Conservation (phyloP, 2,888 invertebrate genomes). For the Acronicta alni region DNA sequence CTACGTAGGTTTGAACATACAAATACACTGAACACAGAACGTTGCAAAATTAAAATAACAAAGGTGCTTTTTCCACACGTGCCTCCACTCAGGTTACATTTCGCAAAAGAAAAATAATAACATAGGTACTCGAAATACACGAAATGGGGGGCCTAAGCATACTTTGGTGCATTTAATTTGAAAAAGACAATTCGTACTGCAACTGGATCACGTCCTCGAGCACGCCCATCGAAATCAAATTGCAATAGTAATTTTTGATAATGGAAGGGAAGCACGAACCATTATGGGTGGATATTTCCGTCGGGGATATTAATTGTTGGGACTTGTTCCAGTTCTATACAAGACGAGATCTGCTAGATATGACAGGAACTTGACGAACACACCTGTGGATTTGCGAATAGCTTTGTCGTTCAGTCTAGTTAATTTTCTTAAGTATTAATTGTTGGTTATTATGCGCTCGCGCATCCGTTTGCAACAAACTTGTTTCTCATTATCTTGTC, state of each 20-base stretch:
- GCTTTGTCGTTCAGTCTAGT: conserved; percentile 70
- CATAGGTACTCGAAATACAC: conserved; percentile 65
- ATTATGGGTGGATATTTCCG: conserved; percentile 86
- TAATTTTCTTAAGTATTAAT: conserved; percentile 79
- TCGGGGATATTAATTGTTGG: conserved; percentile 76
- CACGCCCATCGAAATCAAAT: conserved; percentile 80
- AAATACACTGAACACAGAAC: conserved; percentile 58
- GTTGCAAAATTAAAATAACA: conserved; percentile 78
- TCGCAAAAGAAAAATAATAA: conserved; percentile 79
- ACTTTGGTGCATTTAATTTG: conserved; percentile 79
- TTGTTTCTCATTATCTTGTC: conserved; percentile 78
- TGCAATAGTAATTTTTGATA: conserved; percentile 86
- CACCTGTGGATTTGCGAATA: conserved; percentile 80
- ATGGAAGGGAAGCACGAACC: conserved; percentile 77
- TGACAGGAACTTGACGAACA: conserved; percentile 57
- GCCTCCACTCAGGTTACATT: conserved; percentile 80
- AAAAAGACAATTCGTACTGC: conserved; percentile 80
- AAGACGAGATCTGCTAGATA: conserved; percentile 75
- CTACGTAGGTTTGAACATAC: conserved; percentile 35
- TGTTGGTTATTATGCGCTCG: conserved; percentile 74
- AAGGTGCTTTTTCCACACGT: conserved; percentile 78
- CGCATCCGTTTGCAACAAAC: conserved; percentile 78
- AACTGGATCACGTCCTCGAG: conserved; percentile 75
- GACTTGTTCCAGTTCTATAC: conserved; percentile 68
- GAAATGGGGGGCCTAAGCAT: conserved; percentile 74